These are phyloP conservation scores for Camponotus vicinus DNA, from an alignment of 1,140 invertebrate species.

Conservation along the genomic window DNA sequence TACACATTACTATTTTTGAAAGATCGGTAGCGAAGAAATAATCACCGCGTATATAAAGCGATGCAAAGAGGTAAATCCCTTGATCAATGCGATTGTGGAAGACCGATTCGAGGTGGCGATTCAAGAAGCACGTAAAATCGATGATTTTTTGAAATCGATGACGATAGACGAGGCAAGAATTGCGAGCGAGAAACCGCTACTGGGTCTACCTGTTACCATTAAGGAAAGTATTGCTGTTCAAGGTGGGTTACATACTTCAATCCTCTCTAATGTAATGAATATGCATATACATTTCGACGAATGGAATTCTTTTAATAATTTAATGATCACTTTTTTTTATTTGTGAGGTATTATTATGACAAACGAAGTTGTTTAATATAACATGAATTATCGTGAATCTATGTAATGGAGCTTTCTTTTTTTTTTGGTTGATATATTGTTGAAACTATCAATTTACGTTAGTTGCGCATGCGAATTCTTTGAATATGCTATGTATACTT, in stretches of 20 bases:
- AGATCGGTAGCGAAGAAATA: constrained; percentile 88
- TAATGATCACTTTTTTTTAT: too few relatives aligned
- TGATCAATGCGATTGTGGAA: constrained; percentile 91
- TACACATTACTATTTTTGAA: background rate
- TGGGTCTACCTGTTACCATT: constrained; percentile 90
- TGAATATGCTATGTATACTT: background rate
- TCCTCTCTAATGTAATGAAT: background rate
- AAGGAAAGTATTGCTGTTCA: constrained; percentile 90
- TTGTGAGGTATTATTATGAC: background rate
- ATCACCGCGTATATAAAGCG: constrained; percentile 89
- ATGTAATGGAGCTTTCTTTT: too few relatives aligned
- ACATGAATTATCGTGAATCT: background rate
- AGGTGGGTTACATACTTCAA: constrained; percentile 80
- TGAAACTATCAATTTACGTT: background rate
- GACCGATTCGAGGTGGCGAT: constrained; percentile 89
- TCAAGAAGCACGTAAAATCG: constrained; percentile 87
- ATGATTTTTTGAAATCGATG: constrained; percentile 83
- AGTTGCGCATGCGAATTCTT: background rate
- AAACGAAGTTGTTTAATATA: background rate
- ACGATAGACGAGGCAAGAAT: constrained; percentile 85
- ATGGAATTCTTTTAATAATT: too few relatives aligned
- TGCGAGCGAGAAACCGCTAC: constrained; percentile 87
- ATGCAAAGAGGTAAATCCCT: constrained; percentile 89
- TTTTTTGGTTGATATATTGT: background rate
- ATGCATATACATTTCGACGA: background rate